phyloP scores from a whole-genome alignment of 1,140 invertebrate species.

The Trachelipus rathkii region DNA sequence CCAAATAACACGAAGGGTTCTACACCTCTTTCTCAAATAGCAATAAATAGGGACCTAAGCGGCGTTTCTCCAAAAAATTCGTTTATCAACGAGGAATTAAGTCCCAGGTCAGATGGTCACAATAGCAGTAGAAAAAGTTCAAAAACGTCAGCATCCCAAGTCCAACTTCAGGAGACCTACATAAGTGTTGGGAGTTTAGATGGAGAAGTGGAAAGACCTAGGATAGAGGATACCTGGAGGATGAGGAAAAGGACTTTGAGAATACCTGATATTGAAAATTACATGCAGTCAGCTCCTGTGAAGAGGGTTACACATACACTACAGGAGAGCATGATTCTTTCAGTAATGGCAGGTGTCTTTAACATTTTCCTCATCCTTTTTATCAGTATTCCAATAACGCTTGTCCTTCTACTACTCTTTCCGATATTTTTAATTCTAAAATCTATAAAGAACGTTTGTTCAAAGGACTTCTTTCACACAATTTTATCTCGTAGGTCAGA shows the following conservation, averaged over 20 bases:
- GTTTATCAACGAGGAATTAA: not conserved
- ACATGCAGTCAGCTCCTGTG: slow-evolving; percentile 48
- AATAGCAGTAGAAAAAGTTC: not conserved
- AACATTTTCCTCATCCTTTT: slow-evolving; percentile 51
- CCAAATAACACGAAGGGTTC: not conserved
- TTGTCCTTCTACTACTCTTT: slow-evolving; percentile 50
- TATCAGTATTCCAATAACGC: slow-evolving; percentile 50
- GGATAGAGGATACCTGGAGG: slow-evolving; percentile 24
- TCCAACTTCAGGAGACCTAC: not conserved
- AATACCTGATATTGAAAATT: slow-evolving; percentile 18
- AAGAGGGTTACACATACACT: slow-evolving; percentile 51
- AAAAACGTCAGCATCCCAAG: not conserved
- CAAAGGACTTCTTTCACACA: no score
- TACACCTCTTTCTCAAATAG: not conserved
- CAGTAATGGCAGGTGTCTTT: slow-evolving; percentile 50
- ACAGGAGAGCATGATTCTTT: slow-evolving; percentile 52
- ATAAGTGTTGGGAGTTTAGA: not conserved
- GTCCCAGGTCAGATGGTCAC: not conserved
- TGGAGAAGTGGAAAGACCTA: not conserved
- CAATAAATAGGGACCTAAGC: not conserved
- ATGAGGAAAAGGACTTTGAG: slow-evolving; percentile 25
- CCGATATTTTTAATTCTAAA: slow-evolving; percentile 51
- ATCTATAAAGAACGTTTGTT: no score
- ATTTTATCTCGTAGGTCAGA: no score
- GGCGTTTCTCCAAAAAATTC: not conserved